Evolutionary conservation across 2,113 vertebrate genomes (phyloP).

Genomic region (Chloropsis hardwickii): DNA sequence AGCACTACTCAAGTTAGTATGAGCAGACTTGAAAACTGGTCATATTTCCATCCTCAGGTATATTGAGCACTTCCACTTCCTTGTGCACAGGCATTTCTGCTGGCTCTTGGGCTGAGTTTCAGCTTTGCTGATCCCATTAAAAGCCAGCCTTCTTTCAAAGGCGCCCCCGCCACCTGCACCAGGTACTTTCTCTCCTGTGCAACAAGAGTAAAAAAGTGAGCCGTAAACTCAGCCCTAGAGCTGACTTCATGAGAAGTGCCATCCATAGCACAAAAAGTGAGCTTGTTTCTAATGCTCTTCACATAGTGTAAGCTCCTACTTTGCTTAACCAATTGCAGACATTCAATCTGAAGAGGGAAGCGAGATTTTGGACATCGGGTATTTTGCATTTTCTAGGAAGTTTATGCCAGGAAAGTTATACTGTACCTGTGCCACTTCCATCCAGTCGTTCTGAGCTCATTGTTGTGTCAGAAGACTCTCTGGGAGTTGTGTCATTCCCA

Average conservation of each 20-base stretch:
- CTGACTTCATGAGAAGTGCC: neutral
- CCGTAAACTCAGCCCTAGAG: neutral
- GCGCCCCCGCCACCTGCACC: rapidly evolving
- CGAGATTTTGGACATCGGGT: neutral
- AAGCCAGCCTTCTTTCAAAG: neutral
- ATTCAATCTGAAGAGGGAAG: neutral
- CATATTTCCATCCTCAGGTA: neutral
- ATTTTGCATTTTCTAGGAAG: neutral
- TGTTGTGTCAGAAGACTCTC: slow-evolving; percentile 64
- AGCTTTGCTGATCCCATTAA: neutral
- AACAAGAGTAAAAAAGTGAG: neutral
- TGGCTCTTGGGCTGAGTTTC: neutral
- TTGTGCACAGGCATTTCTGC: neutral
- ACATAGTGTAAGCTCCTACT: neutral
- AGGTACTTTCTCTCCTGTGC: neutral
- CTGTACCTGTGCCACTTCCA: slow-evolving; percentile 79
- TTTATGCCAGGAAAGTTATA: neutral
- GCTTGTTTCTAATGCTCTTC: neutral
- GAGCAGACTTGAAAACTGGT: neutral
- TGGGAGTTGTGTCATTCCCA: slow-evolving; percentile 64
- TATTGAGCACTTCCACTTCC: neutral
- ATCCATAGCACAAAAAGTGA: neutral
- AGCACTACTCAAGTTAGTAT: neutral
- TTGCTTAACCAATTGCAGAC: neutral
- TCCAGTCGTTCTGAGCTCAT: slow-evolving; percentile 80